A percentile compares a stretch with the other conserved stretches of the same genome.
Evolutionary conservation across 2,113 vertebrate species (phyloP).

Genomic region (Tachysurus vachellii): DNA sequence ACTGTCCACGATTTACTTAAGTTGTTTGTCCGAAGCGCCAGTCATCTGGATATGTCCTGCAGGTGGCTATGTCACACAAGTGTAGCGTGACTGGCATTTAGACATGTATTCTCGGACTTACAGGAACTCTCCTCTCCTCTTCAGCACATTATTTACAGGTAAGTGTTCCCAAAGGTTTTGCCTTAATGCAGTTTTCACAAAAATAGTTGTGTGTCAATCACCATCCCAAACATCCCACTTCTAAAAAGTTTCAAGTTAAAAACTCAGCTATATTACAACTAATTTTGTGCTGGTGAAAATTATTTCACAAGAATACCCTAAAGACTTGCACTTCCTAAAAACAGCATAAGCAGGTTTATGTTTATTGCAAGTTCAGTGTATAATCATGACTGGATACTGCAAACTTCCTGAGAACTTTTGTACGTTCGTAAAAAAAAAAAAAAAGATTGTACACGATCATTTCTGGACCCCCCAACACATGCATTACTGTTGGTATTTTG

Average conservation of each 20-base stretch:
- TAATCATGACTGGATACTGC: not conserved
- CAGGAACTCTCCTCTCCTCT: not conserved
- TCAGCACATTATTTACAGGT: not conserved
- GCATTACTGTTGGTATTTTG: not conserved
- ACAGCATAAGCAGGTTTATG: not conserved
- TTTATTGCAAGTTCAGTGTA: not conserved
- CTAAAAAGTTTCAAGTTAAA: not conserved
- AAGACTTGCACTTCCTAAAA: not conserved
- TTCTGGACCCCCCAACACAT: not conserved
- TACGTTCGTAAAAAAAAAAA: not conserved
- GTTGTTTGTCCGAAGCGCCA: not conserved
- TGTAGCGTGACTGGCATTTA: not conserved
- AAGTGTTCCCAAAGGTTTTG: not conserved
- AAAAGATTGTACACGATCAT: not conserved
- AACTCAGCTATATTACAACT: not conserved
- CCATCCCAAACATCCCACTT: not conserved
- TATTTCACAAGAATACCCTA: not conserved
- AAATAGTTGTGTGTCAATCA: not conserved
- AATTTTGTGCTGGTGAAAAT: not conserved
- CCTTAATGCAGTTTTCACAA: not conserved
- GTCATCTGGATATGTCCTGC: not conserved
- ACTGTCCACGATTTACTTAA: not conserved
- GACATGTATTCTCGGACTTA: not conserved
- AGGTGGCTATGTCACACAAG: slow-evolving; percentile 2
- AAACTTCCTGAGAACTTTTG: not conserved